A percentile compares a stretch with the other conserved stretches of the same genome.
Evolutionary conservation across 2,888 invertebrate species (phyloP).

Genomic region (Trachelus tabidus): DNA sequence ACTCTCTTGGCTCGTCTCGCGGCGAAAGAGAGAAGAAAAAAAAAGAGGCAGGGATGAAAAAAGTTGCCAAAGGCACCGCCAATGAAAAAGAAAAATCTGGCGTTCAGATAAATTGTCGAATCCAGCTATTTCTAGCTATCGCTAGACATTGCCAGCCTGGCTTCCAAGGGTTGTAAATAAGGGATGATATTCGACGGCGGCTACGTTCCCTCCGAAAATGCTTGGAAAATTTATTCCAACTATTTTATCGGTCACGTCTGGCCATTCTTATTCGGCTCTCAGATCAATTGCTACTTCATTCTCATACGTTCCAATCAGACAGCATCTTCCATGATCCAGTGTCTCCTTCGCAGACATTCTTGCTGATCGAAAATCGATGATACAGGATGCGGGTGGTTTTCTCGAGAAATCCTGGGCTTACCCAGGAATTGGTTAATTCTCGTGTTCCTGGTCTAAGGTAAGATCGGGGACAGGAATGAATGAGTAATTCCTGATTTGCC

Average conservation of each 20-base stretch:
- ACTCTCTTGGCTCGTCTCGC: not conserved
- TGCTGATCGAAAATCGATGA: not conserved
- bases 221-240: not conserved
- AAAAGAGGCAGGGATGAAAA: not conserved
- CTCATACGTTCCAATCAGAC: not conserved
- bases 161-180: not conserved
- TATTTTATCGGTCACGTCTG: not conserved
- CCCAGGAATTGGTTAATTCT: not conserved
- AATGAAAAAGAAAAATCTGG: not conserved
- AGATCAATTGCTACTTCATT: not conserved
- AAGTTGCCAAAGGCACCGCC: not conserved
- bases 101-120: not conserved
- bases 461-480: not conserved
- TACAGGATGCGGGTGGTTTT: not conserved
- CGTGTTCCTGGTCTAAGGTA: not conserved
- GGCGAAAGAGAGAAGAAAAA: not conserved
- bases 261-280: not conserved
- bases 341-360: not conserved
- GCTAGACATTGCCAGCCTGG: not conserved
- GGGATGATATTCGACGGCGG: not conserved
- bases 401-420: not conserved
- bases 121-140: not conserved
- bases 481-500: constrained; percentile 4
- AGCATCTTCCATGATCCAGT: not conserved
- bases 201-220: not conserved